Evolutionary conservation across 2,797 vertebrate species (phyloP), one percentile per base, ranked within the genome.

Genomic region (Delichon dasypus): DNA sequence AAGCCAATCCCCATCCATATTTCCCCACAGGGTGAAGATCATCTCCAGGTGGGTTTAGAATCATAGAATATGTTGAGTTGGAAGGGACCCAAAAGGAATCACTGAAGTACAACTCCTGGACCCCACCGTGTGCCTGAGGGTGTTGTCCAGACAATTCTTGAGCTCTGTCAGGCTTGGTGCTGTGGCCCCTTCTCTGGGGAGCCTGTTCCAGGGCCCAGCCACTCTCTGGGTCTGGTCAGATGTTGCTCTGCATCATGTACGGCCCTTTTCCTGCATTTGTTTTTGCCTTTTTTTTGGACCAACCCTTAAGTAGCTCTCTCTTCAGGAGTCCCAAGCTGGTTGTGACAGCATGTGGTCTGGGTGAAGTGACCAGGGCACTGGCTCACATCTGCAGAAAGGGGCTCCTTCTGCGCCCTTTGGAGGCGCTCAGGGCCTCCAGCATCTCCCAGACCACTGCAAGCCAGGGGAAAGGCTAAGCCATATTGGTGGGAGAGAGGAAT

Each of bases 261-360:
- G 32, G 7, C 26, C 47, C 57, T 29, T 65, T 85, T 57, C 42
- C 22, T 73, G 20, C 14, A 8, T 47, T 21, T 71, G 2, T 45
- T 77, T 77, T 79, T 30, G 2, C 5, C 27, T 10, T 70, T 58
- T 62, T 50, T 80, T 27, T 53, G 14, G 25, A 40, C 23, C 1
- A 2, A 16, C 5, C 19, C n/a, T n/a, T n/a, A 10, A 60, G 8
- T 11, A 45, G 11, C 29, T 77, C 0, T 0, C 21, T 64, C n/a
- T 85, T 25, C 15, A 16, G 34, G 9, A 58, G 3, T 20, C 6
- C 21, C 16, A 29, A 20, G 22, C n/a, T 2, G 1, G 13, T 32
- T 0, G 2, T 67, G 60, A 30, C 32, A 54, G 29, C 29, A 34
- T 8, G 4, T 10, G 26, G 18, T 11, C 16, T 70, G 27, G 34